Conservation (phyloP, 1,140 invertebrate genomes). For the Rhyzopertha dominica region DNA sequence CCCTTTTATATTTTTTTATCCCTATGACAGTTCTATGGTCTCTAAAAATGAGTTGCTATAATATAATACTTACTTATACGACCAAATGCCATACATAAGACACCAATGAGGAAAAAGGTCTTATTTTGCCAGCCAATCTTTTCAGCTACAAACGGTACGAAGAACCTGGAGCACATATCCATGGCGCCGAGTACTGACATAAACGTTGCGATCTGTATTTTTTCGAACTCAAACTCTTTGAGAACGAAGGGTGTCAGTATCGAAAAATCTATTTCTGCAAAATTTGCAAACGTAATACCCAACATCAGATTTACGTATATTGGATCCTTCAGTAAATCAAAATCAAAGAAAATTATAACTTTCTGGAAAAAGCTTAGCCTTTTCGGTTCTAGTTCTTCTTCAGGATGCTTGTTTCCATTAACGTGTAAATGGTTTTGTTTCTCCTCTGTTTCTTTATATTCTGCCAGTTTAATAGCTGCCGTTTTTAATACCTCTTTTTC, state of each 20-base stretch:
- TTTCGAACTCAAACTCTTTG: constrained; percentile 53
- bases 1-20: too few species aligned
- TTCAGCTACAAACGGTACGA: constrained; percentile 59
- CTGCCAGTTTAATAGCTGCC: constrained; percentile 27
- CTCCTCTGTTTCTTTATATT: constrained; percentile 25
- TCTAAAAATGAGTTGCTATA: background rate
- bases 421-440: constrained; percentile 5
- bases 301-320: constrained; percentile 60
- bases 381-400: constrained; percentile 11
- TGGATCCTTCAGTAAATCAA: constrained; percentile 53
- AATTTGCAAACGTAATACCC: constrained; percentile 61
- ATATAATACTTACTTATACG: constrained; percentile 55
- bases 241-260: constrained; percentile 61
- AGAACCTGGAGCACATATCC: constrained; percentile 55
- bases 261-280: constrained; percentile 65
- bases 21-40: too few species aligned
- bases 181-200: constrained; percentile 55
- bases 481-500: constrained; percentile 33
- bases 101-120: constrained; percentile 62
- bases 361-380: constrained; percentile 27
- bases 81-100: constrained; percentile 57
- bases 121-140: constrained; percentile 60
- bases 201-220: constrained; percentile 52
- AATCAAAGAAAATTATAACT: constrained; percentile 50
- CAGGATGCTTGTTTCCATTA: background rate